Evolutionary conservation across 1,140 invertebrate genomes (phyloP), one percentile per base, ranked within the genome.

Genomic region (Brachionus koreanus): DNA sequence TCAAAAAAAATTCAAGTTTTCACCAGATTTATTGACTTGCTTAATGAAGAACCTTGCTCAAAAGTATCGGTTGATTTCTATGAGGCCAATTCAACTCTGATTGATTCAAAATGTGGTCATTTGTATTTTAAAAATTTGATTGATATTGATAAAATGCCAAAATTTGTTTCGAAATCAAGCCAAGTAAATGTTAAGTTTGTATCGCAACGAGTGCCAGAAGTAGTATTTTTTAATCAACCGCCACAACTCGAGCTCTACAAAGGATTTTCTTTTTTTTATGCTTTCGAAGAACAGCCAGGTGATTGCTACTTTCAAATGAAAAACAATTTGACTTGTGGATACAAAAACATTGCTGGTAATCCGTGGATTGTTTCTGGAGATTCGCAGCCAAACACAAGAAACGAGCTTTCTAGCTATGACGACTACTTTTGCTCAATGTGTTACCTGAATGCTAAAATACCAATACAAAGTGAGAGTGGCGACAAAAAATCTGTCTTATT

Each of bases 251-350:
- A 79, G 19, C 9, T 61, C 1, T 65, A 79, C 33, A 39, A 79
- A 61, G 76, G 76, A 3, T 79, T 79, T 43, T 19, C 39, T 4
- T 79, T 29, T 39, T 79, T 61, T 25, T 79, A 79, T 25, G n/a
- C 76, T 25, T 79, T 79, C 16, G 29, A 42, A 42, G 76, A 79
- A 61, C 35, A 57, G 23, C 2, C 23, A 12, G 76, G 76, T 16
- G 76, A 79, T 37, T 79, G 76, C 39, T 79, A 79, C 39, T 79
- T 79, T 61, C 76, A 79, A 12, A 35, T 39, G 16, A 57, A 43
- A 79, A 65, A 65, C 9, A 79, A 79, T 61, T 33, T 65, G 1
- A 42, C 57, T 23, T 79, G 76, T 61, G 46, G 23, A 19, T 79
- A 79, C 16, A 65, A 79, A 43, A 79, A 79, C 23, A 19, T 61